Evolutionary conservation across 1,140 invertebrate genomes (phyloP).

Genomic region (Chironomus tepperi): DNA sequence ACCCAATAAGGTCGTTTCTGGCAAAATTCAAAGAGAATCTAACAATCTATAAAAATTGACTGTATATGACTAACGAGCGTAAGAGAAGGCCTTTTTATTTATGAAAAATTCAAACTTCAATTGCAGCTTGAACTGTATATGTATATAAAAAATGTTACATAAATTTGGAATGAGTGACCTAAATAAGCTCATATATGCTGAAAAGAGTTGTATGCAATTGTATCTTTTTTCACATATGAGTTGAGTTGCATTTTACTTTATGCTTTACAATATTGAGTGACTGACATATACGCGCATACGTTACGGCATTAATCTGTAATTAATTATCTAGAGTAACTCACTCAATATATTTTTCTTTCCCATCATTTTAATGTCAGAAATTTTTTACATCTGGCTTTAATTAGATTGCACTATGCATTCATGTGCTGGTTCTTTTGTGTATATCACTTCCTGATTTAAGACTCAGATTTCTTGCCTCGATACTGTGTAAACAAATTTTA

Average conservation of each 20-base stretch:
- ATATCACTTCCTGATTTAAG: no score
- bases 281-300: not conserved
- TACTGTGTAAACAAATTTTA: no score
- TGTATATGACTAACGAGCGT: no score
- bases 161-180: slow-evolving; percentile 8
- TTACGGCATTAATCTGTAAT: slow-evolving; percentile 19
- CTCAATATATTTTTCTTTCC: slow-evolving; percentile 7
- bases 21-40: not conserved
- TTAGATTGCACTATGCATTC: not conserved
- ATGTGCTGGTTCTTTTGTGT: not conserved
- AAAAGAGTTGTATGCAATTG: not conserved
- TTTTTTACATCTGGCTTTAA: slow-evolving; percentile 10
- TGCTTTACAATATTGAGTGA: not conserved
- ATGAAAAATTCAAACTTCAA: no score
- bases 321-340: slow-evolving; percentile 17
- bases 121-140: not conserved
- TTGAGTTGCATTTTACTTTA: no score
- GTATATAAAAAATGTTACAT: not conserved
- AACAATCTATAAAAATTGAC: no score
- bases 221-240: not conserved
- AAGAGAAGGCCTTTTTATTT: no score
- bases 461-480: no score
- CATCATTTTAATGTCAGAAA: slow-evolving; percentile 9
- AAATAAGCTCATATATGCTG: not conserved
- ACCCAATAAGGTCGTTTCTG: slow-evolving; percentile 11